phyloP scores from a whole-genome alignment of 2,888 invertebrate genomes.

The Onchidella celtica region DNA sequence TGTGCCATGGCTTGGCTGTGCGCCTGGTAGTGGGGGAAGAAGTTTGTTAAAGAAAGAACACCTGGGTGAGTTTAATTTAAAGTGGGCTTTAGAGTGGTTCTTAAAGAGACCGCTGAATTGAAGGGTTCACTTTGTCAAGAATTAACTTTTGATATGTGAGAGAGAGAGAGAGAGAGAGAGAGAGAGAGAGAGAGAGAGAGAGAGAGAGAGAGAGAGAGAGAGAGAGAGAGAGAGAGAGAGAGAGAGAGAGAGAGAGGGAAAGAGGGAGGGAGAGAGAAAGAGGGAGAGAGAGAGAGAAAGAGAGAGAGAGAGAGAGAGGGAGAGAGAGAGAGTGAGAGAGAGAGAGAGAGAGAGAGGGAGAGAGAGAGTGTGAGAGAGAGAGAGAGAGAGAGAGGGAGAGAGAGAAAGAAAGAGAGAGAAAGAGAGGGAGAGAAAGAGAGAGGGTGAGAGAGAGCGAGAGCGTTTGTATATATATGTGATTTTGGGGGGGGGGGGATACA shows the following conservation, averaged over 20 bases:
- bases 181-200: not conserved
- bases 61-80: no score
- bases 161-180: slow-evolving; percentile 9
- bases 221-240: slow-evolving; percentile 21
- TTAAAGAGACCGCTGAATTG: no score
- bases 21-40: no score
- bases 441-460: no score
- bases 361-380: slow-evolving; percentile 17
- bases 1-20: no score
- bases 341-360: not conserved
- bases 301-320: not conserved
- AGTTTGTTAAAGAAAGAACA: no score
- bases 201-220: not conserved
- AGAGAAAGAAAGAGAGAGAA: slow-evolving; percentile 34
- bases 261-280: not conserved
- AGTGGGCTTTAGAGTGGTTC: no score
- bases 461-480: not conserved
- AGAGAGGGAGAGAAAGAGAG: slow-evolving; percentile 37
- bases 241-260: not conserved
- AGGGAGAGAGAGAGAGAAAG: not conserved
- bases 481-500: no score
- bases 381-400: slow-evolving; percentile 27
- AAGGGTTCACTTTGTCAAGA: no score
- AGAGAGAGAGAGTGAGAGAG: slow-evolving; percentile 16
- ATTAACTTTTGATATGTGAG: no score